A percentile compares a stretch with the other conserved stretches of the same genome.
These are phyloP conservation scores for Malthinus flaveolus DNA, from an alignment of 2,888 invertebrate species.

Conservation along the genomic window DNA sequence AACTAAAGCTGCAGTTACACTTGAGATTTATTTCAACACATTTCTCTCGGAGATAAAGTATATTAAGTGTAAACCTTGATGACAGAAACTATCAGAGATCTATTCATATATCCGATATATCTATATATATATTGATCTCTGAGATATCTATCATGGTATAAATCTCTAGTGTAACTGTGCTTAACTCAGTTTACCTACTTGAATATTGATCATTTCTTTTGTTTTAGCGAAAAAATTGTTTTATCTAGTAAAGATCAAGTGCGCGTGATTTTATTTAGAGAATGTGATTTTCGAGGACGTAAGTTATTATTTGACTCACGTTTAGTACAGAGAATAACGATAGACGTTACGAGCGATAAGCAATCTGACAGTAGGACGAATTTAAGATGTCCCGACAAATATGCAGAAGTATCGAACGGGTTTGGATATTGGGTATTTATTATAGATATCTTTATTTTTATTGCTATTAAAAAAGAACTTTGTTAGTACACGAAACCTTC, in stretches of 20 bases:
- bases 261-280: conserved; percentile 80
- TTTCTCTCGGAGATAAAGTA: too few relatives aligned
- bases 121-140: too few relatives aligned
- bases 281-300: conserved; percentile 81
- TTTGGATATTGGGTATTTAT: conserved; percentile 68
- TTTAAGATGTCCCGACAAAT: conserved; percentile 39
- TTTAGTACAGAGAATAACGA: conserved; percentile 64
- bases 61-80: too few relatives aligned
- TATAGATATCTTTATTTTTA: background rate
- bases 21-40: too few relatives aligned
- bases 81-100: too few relatives aligned
- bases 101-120: too few relatives aligned
- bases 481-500: conserved; percentile 67
- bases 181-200: background rate
- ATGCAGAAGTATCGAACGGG: conserved; percentile 67
- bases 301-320: conserved; percentile 83
- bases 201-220: conserved; percentile 9
- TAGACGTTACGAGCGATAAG: conserved; percentile 36
- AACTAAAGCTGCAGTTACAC: too few relatives aligned
- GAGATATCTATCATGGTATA: too few relatives aligned
- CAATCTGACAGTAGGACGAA: conserved; percentile 6
- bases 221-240: conserved; percentile 58
- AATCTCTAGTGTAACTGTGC: too few relatives aligned
- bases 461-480: conserved; percentile 7
- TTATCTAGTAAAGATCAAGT: conserved; percentile 75